Evolutionary conservation across 1,140 invertebrate species (phyloP), one percentile per base, ranked within the genome.

Genomic region (Helicoverpa armigera): DNA sequence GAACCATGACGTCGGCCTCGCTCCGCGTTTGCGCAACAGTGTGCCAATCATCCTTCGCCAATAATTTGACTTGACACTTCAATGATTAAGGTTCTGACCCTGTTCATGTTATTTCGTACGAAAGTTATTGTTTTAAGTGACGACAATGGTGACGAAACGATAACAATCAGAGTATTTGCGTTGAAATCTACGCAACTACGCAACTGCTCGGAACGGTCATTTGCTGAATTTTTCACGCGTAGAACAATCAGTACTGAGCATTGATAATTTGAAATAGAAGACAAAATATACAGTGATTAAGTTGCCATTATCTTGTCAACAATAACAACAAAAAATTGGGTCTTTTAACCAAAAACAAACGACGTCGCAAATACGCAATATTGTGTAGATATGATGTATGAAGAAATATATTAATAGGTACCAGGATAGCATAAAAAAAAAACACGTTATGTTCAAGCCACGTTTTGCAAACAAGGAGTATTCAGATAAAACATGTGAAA

Each of bases 61-160:
- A 70, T 70, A 70, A 70, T 73, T 58, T 29, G 18, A n/a, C 31
- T 50, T 54, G 67, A 70, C 73, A 60, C 43, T 77, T 50, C 50
- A 77, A 65, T 77, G 75, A 77, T 77, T 67, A 16, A 70, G 61
- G 23, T 77, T 63, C 23, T 67, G 75, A 77, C 75, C 75, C 61
- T 77, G 43, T 77, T 77, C 35, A 67, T 43, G 10, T 29, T 65
- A 35, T 53, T 48, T 14, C 5, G 54, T 11, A 56, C 31, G 14
- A 3, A 72, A 14, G 29, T 60, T 16, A 74, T 74, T 74, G 73
- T 61, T 76, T 75, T 76, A 76, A 14, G 48, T 63, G 35, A 70
- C 51, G 67, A 35, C 35, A 35, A 11, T 48, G 31, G 5, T 77
- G 60, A 65, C 7, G 75, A 76, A 76, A 76, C 63, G 48, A 75